Base-by-base conservation (phyloP, 1,140 invertebrate genomes). In the Rhopalosiphum padi region DNA sequence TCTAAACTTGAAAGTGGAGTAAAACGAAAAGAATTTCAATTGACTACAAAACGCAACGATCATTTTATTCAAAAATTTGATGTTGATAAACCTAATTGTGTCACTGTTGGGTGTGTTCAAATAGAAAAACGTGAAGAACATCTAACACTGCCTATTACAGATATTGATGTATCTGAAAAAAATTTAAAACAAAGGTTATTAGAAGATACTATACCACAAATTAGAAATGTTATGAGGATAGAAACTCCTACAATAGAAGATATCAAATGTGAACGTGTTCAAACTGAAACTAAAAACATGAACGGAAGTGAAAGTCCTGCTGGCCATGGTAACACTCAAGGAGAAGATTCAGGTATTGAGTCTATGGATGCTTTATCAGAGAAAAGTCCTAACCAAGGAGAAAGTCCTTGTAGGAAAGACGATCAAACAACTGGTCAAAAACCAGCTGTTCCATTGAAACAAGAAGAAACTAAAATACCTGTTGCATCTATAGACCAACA, bases 331-430 rank as follows among this genome's bases (percentile, higher is more conserved):
- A 95, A 95, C 94, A 95, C 94, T 37, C 94, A 95, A 94, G 98
- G 98, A 41, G 98, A 99, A 95, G 98, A 98, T 95, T 98, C 98
- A 82, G 98, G 98, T 5, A 98, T 99, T 37, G 98, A 99, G 95
- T 98, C 98, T 11, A 98, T 98, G 98, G 98, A 99, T 95, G 98
- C 98, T 5, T 95, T 98, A 8, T 98, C 98, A 43, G 98, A 99
- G 94, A 99, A 99, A 95, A 98, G 97, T 94, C 98, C 98, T 7
- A 98, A 98, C 95, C 98, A 98, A 95, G 97, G 96, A 51, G 96
- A 96, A 94, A 96, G 96, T 94, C 96, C 96, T 35, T 95, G 95
- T 94, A 94, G 95, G 30, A 95, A 95, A 94, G 95, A 95, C 43
- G 95, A 95, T 21, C 94, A 94, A 94, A 77, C 51, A 94, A 77